Evolutionary conservation across 2,797 vertebrate genomes (phyloP).

Genomic region (Tragopan temminckii): DNA sequence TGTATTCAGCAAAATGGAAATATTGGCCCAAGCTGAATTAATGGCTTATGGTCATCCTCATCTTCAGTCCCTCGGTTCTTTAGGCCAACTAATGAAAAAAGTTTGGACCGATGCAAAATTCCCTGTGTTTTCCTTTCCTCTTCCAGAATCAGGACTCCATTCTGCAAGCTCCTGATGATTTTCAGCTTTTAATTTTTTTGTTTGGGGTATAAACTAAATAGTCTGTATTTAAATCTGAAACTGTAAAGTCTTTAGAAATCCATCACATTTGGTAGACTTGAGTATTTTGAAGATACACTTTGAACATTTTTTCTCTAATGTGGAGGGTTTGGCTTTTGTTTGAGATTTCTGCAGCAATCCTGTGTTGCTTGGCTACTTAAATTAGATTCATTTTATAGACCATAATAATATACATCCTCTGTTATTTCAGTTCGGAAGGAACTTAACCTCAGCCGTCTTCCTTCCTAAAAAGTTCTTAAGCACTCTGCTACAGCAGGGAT

Average conservation of each 20-base stretch:
- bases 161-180: neutral
- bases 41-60: neutral
- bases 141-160: neutral
- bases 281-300: neutral
- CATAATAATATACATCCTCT: slow-evolving; percentile 26
- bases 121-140: neutral
- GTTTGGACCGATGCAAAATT: neutral
- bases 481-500: neutral
- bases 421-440: slow-evolving; percentile 62
- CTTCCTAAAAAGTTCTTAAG: slow-evolving; percentile 46
- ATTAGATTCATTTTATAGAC: slow-evolving; percentile 33
- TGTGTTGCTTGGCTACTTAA: slow-evolving; percentile 21
- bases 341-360: neutral
- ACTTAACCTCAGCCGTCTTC: slow-evolving; percentile 50
- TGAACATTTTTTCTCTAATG: neutral
- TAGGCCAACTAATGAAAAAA: neutral
- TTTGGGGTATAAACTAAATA: neutral
- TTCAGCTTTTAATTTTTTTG: neutral
- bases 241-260: neutral
- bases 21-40: neutral
- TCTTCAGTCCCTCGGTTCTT: neutral
- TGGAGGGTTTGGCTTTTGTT: neutral
- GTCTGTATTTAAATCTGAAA: neutral
- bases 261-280: neutral
- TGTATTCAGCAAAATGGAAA: neutral